A percentile compares a stretch with the other conserved stretches of the same genome.
Evolutionary conservation across 2,888 invertebrate species (phyloP).

Genomic region (Erannis defoliaria): DNA sequence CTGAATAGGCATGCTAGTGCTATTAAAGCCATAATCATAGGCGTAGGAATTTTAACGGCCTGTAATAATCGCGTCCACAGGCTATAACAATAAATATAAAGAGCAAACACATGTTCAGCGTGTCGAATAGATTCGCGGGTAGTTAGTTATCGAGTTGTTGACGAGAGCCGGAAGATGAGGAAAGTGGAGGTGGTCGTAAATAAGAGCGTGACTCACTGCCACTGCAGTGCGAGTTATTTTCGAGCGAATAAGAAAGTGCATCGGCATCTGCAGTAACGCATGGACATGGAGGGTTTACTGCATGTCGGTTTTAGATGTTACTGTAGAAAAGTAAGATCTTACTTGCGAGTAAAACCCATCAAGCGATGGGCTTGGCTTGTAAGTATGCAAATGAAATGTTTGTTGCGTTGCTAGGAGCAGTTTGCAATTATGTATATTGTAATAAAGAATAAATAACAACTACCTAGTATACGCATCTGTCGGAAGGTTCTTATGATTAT

Average conservation of each 20-base stretch:
- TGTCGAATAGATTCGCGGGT: conserved; percentile 55
- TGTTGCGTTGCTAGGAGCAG: not conserved
- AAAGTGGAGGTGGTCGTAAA: conserved; percentile 71
- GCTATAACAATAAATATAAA: conserved; percentile 51
- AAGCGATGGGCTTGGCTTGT: not conserved
- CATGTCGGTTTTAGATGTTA: conserved; percentile 25
- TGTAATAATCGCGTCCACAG: conserved; percentile 41
- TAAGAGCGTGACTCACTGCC: conserved; percentile 72
- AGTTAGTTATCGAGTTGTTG: conserved; percentile 55
- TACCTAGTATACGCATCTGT: too few relatives aligned
- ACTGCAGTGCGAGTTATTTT: conserved; percentile 68
- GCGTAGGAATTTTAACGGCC: conserved; percentile 25
- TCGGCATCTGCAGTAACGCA: conserved; percentile 48
- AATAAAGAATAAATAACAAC: too few relatives aligned
- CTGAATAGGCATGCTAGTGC: not conserved
- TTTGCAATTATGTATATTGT: not conserved
- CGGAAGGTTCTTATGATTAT: too few relatives aligned
- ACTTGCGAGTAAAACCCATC: not conserved
- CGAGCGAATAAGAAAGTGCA: conserved; percentile 82
- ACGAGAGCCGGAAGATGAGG: conserved; percentile 62
- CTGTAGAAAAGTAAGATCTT: conserved; percentile 8
- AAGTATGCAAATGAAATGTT: not conserved
- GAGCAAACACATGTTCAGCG: conserved; percentile 47
- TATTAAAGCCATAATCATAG: conserved; percentile 13
- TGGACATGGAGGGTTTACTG: conserved; percentile 14